These are phyloP conservation scores for Mus spicilegus DNA, from an alignment of 2,113 vertebrate genomes.

Conservation along the genomic window DNA sequence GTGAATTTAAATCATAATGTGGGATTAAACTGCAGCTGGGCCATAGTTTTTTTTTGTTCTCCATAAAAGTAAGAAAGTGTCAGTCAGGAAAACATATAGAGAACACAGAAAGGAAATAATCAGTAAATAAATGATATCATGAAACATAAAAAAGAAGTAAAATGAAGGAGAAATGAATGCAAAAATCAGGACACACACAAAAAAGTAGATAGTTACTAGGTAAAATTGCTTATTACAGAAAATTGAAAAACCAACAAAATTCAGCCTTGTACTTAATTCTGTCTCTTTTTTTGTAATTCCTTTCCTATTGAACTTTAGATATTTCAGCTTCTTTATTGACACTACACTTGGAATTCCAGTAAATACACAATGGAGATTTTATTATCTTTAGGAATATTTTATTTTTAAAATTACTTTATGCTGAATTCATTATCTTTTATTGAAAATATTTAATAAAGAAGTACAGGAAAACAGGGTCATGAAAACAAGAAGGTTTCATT, in stretches of 20 bases:
- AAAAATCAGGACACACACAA: background rate
- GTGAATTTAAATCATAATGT: conserved; percentile 68
- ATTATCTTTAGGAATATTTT: background rate
- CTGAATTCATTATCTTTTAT: background rate
- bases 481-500: background rate
- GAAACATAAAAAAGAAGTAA: conserved; percentile 48
- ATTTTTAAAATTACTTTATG: background rate
- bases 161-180: background rate
- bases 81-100: conserved; percentile 22
- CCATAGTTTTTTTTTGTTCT: conserved; percentile 1
- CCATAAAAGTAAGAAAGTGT: conserved; percentile 34
- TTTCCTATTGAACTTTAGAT: background rate
- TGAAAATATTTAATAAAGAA: background rate
- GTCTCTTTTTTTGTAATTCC: background rate
- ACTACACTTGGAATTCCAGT: background rate
- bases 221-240: background rate
- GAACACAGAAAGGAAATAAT: background rate
- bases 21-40: conserved; percentile 34
- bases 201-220: background rate
- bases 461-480: fast-evolving
- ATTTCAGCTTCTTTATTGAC: background rate
- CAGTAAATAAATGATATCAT: conserved; percentile 46
- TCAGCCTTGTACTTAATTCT: background rate
- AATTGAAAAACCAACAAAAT: conserved; percentile 22
- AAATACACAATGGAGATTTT: background rate